A percentile compares a stretch with the other conserved stretches of the same genome.
Evolutionary conservation across 2,113 vertebrate species (phyloP).

Genomic region (Istiophorus platypterus): DNA sequence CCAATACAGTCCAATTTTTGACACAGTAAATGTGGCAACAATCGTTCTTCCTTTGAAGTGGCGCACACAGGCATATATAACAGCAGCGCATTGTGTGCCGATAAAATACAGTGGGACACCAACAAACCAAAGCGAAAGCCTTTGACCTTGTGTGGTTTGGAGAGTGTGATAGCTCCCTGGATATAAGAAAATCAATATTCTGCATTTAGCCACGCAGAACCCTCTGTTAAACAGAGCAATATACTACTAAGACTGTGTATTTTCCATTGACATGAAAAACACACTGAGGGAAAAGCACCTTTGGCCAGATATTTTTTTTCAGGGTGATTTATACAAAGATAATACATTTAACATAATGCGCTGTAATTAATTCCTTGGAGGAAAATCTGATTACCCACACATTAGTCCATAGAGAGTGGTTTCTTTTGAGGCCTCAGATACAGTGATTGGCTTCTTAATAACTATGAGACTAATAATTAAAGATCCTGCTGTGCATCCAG

Average conservation of each 20-base stretch:
- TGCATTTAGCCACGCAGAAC: slow-evolving; percentile 68
- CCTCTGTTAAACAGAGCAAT: slow-evolving; percentile 59
- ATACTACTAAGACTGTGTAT: slow-evolving; percentile 17
- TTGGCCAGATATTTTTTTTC: not conserved
- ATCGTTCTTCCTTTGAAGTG: slow-evolving; percentile 58
- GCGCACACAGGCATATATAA: slow-evolving; percentile 47
- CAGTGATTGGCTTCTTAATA: slow-evolving; percentile 6
- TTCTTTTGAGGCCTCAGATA: slow-evolving; percentile 30
- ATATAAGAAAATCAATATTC: slow-evolving; percentile 78
- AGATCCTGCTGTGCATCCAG: not conserved
- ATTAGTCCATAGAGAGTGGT: not conserved
- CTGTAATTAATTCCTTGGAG: not conserved
- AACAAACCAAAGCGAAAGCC: slow-evolving; percentile 55
- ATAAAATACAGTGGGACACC: slow-evolving; percentile 54
- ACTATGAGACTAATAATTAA: not conserved
- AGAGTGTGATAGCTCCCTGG: slow-evolving; percentile 69
- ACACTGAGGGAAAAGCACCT: slow-evolving; percentile 1
- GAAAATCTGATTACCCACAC: not conserved
- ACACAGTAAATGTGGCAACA: slow-evolving; percentile 69
- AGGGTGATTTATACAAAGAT: slow-evolving; percentile 31
- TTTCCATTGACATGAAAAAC: slow-evolving; percentile 27
- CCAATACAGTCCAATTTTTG: slow-evolving; percentile 66
- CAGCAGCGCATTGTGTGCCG: slow-evolving; percentile 35
- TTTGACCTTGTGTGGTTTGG: slow-evolving; percentile 76
- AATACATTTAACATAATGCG: slow-evolving; percentile 17